phyloP scores from a whole-genome alignment of 2,113 vertebrate species.

The Axis porcinus region DNA sequence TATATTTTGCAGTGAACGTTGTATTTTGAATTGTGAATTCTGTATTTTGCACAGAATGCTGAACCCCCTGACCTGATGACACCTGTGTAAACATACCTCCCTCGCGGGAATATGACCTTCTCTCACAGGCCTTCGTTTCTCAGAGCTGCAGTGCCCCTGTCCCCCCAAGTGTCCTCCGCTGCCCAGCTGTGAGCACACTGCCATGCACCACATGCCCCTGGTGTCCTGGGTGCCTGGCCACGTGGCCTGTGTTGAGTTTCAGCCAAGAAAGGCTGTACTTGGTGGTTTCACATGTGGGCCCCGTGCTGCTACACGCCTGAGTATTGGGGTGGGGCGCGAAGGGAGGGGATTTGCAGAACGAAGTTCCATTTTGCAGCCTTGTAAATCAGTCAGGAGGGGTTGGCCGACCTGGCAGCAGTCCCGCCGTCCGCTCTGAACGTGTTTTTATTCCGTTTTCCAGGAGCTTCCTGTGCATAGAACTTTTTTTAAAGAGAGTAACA shows the following conservation, averaged over 20 bases:
- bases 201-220: not conserved
- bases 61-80: not conserved
- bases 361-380: constrained; percentile 75
- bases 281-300: not conserved
- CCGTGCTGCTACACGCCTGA: not conserved
- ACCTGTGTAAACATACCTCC: not conserved
- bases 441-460: not conserved
- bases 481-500: not conserved
- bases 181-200: not conserved
- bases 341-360: constrained; percentile 60
- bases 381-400: constrained; percentile 77
- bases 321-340: constrained; percentile 37
- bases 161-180: not conserved
- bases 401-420: constrained; percentile 71
- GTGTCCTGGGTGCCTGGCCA: not conserved
- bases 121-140: not conserved
- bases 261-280: not conserved
- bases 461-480: not conserved
- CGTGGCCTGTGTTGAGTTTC: not conserved
- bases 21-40: not conserved
- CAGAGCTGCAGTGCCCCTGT: not conserved
- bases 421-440: not conserved
- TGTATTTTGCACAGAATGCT: not conserved
- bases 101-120: not conserved
- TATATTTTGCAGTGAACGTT: not conserved